Evolutionary conservation across 2,797 vertebrate species (phyloP), one percentile per base, ranked within the genome.

Genomic region (Coccyzus lansbergi): DNA sequence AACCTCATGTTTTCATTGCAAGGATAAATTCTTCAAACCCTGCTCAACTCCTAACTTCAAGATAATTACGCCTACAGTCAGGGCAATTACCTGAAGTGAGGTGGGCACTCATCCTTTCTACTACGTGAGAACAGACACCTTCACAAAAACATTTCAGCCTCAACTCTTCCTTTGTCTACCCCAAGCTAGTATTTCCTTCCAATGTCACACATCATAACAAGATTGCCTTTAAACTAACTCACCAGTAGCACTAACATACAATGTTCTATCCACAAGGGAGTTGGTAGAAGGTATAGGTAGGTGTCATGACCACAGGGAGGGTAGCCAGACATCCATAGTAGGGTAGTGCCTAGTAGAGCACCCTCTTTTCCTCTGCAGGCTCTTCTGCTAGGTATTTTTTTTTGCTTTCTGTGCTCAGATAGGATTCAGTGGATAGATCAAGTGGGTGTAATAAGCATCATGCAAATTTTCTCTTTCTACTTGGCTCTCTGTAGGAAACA

Each of bases 401-500:
- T 8, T 46, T 83, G 18, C 31, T 42, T 77, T 80, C 17, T 51
- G 69, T 40, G 11, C 44, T 59, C 1, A 2, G 15, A 24, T 49
- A 33, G 46, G n/a, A 67, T 86, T 63, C 88, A 75, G 7, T 34
- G 44, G 33, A 16, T 52, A 48, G 36, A 31, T 8, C 9, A 64
- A 31, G 31, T 59, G 36, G 60, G 55, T 77, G 36, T 72, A 72
- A 94, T 88, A 62, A 94, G 34, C 7, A 7, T 46, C 48, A 97
- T 97, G 96, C 95, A 97, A 97, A 97, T 97, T 77, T 56, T 49
- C 86, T 92, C 55, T 80, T 86, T 90, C 76, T 90, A 62, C 80
- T 82, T 59, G 29, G 25, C 22, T 59, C 12, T 70, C 52, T 62
- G 33, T 29, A 80, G 65, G 34, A 48, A 84, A 42, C 40, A 56